These are phyloP conservation scores for Bombylius major DNA, from an alignment of 2,888 invertebrate species.

Conservation along the genomic window DNA sequence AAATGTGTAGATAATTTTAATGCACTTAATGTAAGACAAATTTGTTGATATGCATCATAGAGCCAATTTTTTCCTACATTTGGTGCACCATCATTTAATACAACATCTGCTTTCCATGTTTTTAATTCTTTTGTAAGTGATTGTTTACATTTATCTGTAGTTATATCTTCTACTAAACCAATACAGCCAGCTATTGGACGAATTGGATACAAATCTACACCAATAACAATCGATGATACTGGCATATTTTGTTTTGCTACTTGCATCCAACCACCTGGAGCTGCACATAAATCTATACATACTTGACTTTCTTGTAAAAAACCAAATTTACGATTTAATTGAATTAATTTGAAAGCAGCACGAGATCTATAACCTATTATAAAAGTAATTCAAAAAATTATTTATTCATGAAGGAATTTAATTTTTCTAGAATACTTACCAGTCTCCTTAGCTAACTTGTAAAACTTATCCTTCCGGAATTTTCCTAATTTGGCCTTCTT, in stretches of 20 bases:
- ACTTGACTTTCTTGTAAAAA: conserved; percentile 93
- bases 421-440: conserved; percentile 43
- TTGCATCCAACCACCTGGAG: conserved; percentile 99
- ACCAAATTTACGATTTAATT: conserved; percentile 92
- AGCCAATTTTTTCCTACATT: conserved; percentile 96
- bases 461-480: conserved; percentile 95
- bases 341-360: conserved; percentile 98
- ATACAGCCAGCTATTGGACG: conserved; percentile 82
- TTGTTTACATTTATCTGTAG: conserved; percentile 82
- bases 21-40: conserved; percentile 81
- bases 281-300: conserved; percentile 96
- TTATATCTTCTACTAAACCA: conserved; percentile 86
- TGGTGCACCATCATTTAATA: conserved; percentile 95
- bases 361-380: conserved; percentile 82
- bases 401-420: neutral
- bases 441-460: conserved; percentile 96
- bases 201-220: conserved; percentile 93
- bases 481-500: conserved; percentile 95
- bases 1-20: conserved; percentile 85
- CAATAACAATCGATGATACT: conserved; percentile 84
- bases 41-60: conserved; percentile 93
- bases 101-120: conserved; percentile 93
- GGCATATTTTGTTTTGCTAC: conserved; percentile 98
- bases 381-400: neutral
- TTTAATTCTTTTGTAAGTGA: conserved; percentile 74